These are phyloP conservation scores for Andrena haemorrhoa DNA, from an alignment of 2,888 invertebrate genomes.

Conservation along the genomic window DNA sequence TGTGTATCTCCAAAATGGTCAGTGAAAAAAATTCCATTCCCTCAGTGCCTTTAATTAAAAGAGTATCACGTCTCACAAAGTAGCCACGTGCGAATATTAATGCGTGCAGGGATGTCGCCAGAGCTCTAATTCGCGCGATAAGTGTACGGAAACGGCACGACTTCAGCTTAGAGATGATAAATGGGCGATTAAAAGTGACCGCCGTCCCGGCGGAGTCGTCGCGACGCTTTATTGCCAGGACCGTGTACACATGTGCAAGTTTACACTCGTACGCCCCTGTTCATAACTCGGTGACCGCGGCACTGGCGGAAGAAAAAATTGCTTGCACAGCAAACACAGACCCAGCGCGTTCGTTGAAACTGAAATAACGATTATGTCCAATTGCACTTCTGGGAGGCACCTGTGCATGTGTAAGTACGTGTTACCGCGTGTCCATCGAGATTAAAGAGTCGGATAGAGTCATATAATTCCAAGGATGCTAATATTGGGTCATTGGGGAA, in stretches of 20 bases:
- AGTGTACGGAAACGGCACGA: slow-evolving; percentile 1
- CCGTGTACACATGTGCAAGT: slow-evolving; percentile 23
- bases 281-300: slow-evolving; percentile 3
- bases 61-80: not conserved
- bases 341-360: not conserved
- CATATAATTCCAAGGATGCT: not conserved
- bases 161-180: slow-evolving; percentile 52
- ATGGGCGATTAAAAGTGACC: slow-evolving; percentile 69
- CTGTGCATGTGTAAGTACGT: not conserved
- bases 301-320: slow-evolving; percentile 33
- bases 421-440: slow-evolving; percentile 5
- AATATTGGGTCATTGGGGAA: slow-evolving; percentile 18
- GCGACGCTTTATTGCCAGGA: slow-evolving; percentile 62
- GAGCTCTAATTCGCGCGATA: slow-evolving; percentile 31
- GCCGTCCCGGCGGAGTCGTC: slow-evolving; percentile 61
- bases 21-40: not conserved
- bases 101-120: slow-evolving; percentile 18
- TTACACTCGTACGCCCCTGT: not conserved
- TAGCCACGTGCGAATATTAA: not conserved
- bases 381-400: slow-evolving; percentile 30
- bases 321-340: slow-evolving; percentile 39
- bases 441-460: not conserved
- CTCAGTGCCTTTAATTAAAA: not conserved
- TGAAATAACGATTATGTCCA: slow-evolving; percentile 41
- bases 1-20: not conserved